phyloP scores from a whole-genome alignment of 2,113 vertebrate genomes.

The Eleginops maclovinus region DNA sequence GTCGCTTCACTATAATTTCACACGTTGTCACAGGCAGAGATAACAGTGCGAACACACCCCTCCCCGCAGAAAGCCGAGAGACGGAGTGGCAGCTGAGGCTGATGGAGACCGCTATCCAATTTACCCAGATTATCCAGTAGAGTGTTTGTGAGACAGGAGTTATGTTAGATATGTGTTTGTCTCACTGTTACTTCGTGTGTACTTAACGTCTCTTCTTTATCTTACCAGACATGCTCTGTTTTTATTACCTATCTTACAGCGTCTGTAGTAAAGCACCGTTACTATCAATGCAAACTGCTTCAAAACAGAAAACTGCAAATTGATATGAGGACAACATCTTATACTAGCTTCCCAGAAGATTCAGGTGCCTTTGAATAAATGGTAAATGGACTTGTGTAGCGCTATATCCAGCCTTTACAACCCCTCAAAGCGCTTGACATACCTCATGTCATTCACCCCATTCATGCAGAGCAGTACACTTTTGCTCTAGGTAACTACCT shows the following conservation, averaged over 20 bases:
- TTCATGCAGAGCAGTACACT: too few species aligned
- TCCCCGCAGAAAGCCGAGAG: conserved; percentile 10
- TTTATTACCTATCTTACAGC: too few species aligned
- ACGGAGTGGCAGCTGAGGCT: conserved; percentile 27
- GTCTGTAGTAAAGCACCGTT: not conserved
- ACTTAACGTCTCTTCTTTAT: not conserved
- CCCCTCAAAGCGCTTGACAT: too few species aligned
- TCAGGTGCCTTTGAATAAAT: too few species aligned
- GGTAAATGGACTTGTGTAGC: too few species aligned
- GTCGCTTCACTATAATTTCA: conserved; percentile 30
- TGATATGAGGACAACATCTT: not conserved
- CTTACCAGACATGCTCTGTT: not conserved
- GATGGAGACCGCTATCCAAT: not conserved
- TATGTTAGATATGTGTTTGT: not conserved
- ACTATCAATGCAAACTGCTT: not conserved
- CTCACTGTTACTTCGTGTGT: not conserved
- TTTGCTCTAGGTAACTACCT: too few species aligned
- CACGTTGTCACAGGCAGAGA: conserved; percentile 18
- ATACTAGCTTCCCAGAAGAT: not conserved
- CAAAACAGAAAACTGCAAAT: not conserved
- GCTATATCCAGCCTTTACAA: too few species aligned
- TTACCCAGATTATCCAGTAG: too few species aligned
- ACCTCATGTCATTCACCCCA: too few species aligned
- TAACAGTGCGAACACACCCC: not conserved
- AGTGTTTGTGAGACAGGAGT: not conserved